A percentile compares a stretch with the other conserved stretches of the same genome.
Evolutionary conservation across 2,888 invertebrate species (phyloP).

Genomic region (Lasioglossum pauxillum): DNA sequence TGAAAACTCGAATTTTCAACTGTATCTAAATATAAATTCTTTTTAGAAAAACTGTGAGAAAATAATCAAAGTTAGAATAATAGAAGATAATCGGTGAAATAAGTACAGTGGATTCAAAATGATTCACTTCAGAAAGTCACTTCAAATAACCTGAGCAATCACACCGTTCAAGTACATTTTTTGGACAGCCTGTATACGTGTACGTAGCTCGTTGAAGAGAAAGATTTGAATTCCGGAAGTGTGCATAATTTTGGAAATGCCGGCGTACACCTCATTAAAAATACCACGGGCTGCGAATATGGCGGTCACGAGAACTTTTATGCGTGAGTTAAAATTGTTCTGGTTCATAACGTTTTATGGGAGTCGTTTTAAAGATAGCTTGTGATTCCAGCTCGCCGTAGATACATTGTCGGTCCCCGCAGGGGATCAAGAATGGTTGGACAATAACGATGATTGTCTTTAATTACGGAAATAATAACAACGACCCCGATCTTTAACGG

Average conservation of each 20-base stretch:
- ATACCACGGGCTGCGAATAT: no score
- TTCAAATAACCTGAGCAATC: no score
- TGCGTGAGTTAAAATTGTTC: no score
- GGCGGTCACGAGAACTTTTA: no score
- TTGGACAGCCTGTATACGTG: no score
- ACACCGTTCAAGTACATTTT: no score
- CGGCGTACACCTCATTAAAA: no score
- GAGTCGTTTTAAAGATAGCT: not conserved
- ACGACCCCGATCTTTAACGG: slow-evolving; percentile 56
- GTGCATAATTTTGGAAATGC: no score
- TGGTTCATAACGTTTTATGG: no score
- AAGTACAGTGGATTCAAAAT: not conserved
- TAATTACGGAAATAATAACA: slow-evolving; percentile 66
- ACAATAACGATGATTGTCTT: slow-evolving; percentile 61
- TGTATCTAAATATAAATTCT: not conserved
- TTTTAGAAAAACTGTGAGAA: not conserved
- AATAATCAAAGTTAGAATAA: not conserved
- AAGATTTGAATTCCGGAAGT: no score
- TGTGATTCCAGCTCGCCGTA: not conserved
- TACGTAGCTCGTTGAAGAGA: no score
- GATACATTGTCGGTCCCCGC: slow-evolving; percentile 58
- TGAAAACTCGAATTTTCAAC: not conserved
- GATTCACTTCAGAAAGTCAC: no score
- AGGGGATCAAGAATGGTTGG: slow-evolving; percentile 54
- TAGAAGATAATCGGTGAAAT: not conserved